phyloP scores from a whole-genome alignment of 2,888 invertebrate species.

The Sinotaia quadrata region DNA sequence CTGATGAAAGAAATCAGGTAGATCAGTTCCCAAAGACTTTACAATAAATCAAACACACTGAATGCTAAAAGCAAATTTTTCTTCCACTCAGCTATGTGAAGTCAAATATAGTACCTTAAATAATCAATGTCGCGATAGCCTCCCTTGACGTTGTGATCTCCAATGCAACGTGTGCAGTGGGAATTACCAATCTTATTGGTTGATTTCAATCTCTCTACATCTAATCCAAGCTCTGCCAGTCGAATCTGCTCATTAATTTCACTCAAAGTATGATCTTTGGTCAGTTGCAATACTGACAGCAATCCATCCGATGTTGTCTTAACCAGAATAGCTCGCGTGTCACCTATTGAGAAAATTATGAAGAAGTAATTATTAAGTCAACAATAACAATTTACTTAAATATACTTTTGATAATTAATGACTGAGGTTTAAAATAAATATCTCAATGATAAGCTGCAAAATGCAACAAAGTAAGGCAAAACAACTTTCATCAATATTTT shows the following conservation, averaged over 20 bases:
- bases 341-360: conserved; percentile 71
- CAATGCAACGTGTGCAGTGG: conserved; percentile 85
- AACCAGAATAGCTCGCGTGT: conserved; percentile 85
- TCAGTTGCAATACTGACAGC: conserved; percentile 84
- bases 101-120: conserved; percentile 75
- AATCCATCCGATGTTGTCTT: conserved; percentile 85
- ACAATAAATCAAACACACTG: no score
- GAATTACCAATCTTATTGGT: conserved; percentile 80
- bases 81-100: no score
- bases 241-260: conserved; percentile 89
- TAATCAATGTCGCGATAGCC: conserved; percentile 87
- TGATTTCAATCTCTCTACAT: conserved; percentile 80
- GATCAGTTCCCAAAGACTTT: no score
- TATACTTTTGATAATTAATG: no score
- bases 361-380: no score
- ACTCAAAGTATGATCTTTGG: conserved; percentile 86
- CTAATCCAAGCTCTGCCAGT: conserved; percentile 83
- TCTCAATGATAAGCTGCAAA: no score
- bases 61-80: no score
- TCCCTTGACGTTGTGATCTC: conserved; percentile 89
- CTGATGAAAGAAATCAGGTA: no score
- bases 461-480: no score
- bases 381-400: no score
- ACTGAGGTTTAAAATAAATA: no score
- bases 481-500: no score